Conservation (phyloP, 2,888 invertebrate species). For the Mycogona germanica region DNA sequence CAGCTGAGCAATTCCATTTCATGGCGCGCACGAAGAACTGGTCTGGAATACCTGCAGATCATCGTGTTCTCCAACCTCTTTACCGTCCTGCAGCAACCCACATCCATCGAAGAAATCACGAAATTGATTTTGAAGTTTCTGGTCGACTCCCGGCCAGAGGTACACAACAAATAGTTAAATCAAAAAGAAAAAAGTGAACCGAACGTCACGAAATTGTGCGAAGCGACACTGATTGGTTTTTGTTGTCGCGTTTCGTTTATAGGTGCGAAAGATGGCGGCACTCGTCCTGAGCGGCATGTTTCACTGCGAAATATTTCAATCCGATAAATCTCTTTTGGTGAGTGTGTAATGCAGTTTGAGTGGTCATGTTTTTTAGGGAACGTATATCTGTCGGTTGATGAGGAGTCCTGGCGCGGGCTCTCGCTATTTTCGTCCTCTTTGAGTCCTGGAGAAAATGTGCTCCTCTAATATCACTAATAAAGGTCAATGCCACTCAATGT, state of each 20-base stretch:
- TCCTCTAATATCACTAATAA: too few species aligned
- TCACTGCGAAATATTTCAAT: slow-evolving; percentile 62
- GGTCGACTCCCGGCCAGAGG: slow-evolving; percentile 56
- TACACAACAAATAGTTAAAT: too few species aligned
- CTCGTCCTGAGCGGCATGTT: slow-evolving; percentile 71
- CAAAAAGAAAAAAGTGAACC: too few species aligned
- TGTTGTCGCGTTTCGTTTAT: not conserved
- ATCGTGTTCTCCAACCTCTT: slow-evolving; percentile 42
- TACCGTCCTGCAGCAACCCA: slow-evolving; percentile 30
- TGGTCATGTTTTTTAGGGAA: too few species aligned
- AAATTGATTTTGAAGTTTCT: slow-evolving; percentile 51
- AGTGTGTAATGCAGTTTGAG: slow-evolving; percentile 26
- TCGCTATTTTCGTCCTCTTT: too few species aligned
- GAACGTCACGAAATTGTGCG: too few species aligned
- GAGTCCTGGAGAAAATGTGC: too few species aligned
- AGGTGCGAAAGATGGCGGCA: slow-evolving; percentile 67
- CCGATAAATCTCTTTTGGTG: slow-evolving; percentile 43
- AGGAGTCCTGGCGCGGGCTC: too few species aligned
- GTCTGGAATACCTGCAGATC: slow-evolving; percentile 55
- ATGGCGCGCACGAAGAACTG: slow-evolving; percentile 54
- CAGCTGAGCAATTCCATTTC: slow-evolving; percentile 35
- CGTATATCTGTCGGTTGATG: too few species aligned
- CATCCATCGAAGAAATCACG: slow-evolving; percentile 38
- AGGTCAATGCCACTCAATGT: too few species aligned
- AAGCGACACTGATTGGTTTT: not conserved